Base-by-base conservation (phyloP, 2,888 invertebrate genomes). In the Andrena flavipes region DNA sequence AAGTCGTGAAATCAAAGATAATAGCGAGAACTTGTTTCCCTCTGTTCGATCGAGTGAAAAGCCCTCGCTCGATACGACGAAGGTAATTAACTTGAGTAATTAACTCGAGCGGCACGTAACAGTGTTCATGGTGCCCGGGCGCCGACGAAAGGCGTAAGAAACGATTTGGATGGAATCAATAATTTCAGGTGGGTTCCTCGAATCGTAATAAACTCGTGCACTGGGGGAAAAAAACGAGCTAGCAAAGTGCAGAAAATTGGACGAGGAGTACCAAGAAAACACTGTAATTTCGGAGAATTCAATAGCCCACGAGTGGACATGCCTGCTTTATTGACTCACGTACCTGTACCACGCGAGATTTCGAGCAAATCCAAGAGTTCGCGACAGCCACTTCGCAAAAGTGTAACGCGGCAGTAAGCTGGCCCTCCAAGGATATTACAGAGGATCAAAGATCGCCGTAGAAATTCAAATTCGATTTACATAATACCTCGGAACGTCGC, bases 141-240 rank as follows among this genome's bases (percentile, higher is more conserved):
- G 56, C 1, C 6, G 54, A 54, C 48, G 29, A 76, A 20, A 29
- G 48, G 10, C 29, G 59, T 65, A 30, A 76, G 69, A 70, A 79
- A 80, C 70, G 63, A 59, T 54, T 70, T 51, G 42, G 64, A 70
- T 33, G 49, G 30, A 64, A 80, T 79, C 76, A 35, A 70, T 80
- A 70, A 69, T 35, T 76, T 26, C 35, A 51, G 49, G 29, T 26
- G 49, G 64, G 2, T 13, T 3, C 13, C 20, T 26, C 59, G 42
- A 42, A 10, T 60, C 65, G 13, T 29, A 10, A 60, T n/a, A 51
- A 30, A 65, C 30, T 48, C 23, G n/a, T 23, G 63, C 2, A 33
- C 20, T 33, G 2, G 20, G 1, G 7, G 4, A 1, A 1, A 54
- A 1, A 13, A 26, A 26, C 13, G 16, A 16, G 42, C 42, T 16